phyloP scores from a whole-genome alignment of 30 jellyfish, hydroid and myxozoan species.

The Aurelia aurita complex sp. Pacific region DNA sequence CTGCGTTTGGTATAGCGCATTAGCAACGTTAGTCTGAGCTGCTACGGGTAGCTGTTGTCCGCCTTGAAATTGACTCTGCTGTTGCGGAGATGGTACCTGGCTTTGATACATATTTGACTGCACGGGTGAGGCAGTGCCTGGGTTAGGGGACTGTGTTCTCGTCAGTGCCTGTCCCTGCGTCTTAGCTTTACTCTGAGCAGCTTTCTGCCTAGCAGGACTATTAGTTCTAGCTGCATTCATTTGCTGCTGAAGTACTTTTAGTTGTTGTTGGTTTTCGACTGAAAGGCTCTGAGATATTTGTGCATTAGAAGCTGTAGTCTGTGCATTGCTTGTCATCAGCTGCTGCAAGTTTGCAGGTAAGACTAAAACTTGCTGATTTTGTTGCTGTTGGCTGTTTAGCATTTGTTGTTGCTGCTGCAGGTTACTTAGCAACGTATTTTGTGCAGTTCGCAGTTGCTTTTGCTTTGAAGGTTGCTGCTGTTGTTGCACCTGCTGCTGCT shows the following conservation, averaged over 20 bases:
- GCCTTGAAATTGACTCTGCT: background rate
- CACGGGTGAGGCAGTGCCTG: slow-evolving; percentile 2
- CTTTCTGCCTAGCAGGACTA: slow-evolving; percentile 18
- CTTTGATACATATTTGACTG: slow-evolving; percentile 4
- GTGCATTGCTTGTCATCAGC: slow-evolving; percentile 6
- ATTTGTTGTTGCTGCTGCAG: no score
- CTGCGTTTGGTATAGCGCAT: background rate
- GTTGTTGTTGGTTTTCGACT: slow-evolving; percentile 14
- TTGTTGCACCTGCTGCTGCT: slow-evolving; percentile 12
- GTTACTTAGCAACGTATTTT: slow-evolving; percentile 5
- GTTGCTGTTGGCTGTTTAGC: slow-evolving; percentile 9
- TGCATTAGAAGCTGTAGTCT: background rate
- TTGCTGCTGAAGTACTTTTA: slow-evolving; percentile 5
- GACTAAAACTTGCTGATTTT: slow-evolving; percentile 39
- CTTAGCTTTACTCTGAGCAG: slow-evolving; percentile 8
- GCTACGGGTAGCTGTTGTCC: background rate
- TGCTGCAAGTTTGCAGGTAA: slow-evolving; percentile 53
- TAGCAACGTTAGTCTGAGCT: background rate
- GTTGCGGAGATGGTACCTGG: background rate
- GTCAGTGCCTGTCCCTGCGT: slow-evolving; percentile 9
- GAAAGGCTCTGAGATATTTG: slow-evolving; percentile 13
- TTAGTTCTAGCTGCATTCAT: background rate
- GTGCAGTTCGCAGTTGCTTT: slow-evolving; percentile 1
- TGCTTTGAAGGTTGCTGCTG: background rate
- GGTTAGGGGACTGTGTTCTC: slow-evolving; percentile 19